A percentile compares a stretch with the other conserved stretches of the same genome.
Evolutionary conservation across 2,113 vertebrate species (phyloP).

Genomic region (Nannobrachium achirus): DNA sequence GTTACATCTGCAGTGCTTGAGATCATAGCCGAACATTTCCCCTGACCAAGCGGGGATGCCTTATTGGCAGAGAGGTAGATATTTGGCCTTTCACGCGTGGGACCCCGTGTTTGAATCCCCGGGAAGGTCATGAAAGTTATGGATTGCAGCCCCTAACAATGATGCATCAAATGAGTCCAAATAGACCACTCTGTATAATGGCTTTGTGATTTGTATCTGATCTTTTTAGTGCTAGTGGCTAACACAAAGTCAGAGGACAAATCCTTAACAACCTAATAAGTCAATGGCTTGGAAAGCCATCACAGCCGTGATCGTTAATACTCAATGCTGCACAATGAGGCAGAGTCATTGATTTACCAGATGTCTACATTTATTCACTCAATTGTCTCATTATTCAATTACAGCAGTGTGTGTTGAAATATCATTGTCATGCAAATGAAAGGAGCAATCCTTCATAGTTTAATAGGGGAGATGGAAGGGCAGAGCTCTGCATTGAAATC

Average conservation of each 20-base stretch:
- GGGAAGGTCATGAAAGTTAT: no score
- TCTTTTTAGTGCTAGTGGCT: background rate
- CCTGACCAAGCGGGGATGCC: no score
- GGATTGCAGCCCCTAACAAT: no score
- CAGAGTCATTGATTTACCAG: conserved; percentile 21
- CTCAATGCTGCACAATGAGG: conserved; percentile 2
- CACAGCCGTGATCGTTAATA: conserved; percentile 22
- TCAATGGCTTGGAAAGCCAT: conserved; percentile 41
- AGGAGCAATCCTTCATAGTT: background rate
- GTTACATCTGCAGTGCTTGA: no score
- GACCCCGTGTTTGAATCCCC: no score
- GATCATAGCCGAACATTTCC: no score
- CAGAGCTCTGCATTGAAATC: no score
- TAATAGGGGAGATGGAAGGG: background rate
- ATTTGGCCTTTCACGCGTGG: no score
- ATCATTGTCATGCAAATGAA: conserved; percentile 16
- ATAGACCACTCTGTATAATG: conserved; percentile 5
- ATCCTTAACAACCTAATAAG: conserved; percentile 14
- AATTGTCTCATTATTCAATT: conserved; percentile 22
- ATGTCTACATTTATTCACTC: conserved; percentile 15
- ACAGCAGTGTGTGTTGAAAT: conserved; percentile 1
- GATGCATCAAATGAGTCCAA: conserved; percentile 30
- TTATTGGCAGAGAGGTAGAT: no score
- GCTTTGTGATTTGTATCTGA: conserved; percentile 12
- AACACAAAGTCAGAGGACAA: conserved; percentile 8